Conservation (phyloP, 2,797 vertebrate genomes). For the Clarias platycephalus region DNA sequence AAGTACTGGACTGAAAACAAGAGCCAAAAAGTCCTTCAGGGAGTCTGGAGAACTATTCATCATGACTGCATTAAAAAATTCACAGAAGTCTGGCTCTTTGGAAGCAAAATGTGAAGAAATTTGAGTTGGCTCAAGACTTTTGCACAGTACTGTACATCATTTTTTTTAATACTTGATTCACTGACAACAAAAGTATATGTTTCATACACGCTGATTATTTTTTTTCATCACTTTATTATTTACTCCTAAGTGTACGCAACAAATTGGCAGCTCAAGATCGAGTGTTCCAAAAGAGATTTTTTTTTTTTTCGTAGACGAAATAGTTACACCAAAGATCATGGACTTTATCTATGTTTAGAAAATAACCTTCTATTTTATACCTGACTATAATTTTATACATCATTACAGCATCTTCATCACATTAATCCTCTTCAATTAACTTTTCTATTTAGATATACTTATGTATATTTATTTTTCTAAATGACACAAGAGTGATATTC, state of each 20-base stretch:
- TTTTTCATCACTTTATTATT: not conserved
- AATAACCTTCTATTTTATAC: not conserved
- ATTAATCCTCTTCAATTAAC: not conserved
- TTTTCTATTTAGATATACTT: not conserved
- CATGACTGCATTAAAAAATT: no score
- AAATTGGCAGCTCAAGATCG: not conserved
- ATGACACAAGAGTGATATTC: not conserved
- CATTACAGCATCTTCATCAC: not conserved
- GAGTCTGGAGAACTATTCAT: no score
- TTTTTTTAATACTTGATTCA: not conserved
- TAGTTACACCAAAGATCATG: slow-evolving; percentile 26
- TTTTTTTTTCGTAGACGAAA: not conserved
- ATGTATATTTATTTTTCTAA: slow-evolving; percentile 34
- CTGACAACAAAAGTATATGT: not conserved
- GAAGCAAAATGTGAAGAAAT: no score
- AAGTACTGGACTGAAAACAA: no score
- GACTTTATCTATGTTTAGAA: not conserved
- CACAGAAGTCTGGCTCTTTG: no score
- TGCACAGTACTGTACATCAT: no score
- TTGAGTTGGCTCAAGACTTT: no score
- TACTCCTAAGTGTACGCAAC: not conserved
- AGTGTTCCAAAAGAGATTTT: not conserved
- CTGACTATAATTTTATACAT: not conserved
- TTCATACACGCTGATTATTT: not conserved
- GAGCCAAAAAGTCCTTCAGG: no score